These are phyloP conservation scores for Oppia nitens DNA, from an alignment of 1,140 invertebrate genomes.

Conservation along the genomic window DNA sequence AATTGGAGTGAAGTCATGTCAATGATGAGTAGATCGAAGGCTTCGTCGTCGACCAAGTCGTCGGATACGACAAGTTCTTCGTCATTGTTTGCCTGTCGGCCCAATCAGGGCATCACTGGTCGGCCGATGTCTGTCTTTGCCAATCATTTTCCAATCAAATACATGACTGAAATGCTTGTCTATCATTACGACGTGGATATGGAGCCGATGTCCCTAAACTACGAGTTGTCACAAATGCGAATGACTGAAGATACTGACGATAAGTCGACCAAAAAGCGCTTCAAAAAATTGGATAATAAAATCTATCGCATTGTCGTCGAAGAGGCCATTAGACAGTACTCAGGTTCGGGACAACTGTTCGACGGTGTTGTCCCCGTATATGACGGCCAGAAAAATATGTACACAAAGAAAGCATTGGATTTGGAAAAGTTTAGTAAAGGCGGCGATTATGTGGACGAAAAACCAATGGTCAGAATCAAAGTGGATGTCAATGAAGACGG, in stretches of 20 bases:
- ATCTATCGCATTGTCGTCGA: neutral
- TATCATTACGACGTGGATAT: conserved; percentile 9
- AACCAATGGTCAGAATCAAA: neutral
- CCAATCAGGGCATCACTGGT: neutral
- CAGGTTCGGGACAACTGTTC: neutral
- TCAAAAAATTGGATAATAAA: neutral
- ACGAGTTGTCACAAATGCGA: neutral
- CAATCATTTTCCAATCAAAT: conserved; percentile 3
- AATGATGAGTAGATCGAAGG: neutral
- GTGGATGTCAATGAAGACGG: neutral
- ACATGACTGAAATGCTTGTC: neutral
- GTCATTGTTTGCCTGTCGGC: neutral
- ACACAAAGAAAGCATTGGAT: neutral
- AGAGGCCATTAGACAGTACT: neutral
- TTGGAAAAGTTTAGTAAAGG: neutral
- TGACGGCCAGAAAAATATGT: conserved; percentile 1
- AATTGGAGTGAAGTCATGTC: neutral
- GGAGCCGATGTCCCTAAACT: neutral
- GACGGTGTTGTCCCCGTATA: neutral
- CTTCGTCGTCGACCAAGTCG: neutral
- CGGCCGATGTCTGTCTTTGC: neutral
- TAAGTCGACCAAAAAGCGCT: neutral
- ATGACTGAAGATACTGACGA: neutral
- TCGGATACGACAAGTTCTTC: neutral
- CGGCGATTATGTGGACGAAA: neutral